phyloP scores from a whole-genome alignment of 1,140 invertebrate genomes.

The Drosophila repletoides region DNA sequence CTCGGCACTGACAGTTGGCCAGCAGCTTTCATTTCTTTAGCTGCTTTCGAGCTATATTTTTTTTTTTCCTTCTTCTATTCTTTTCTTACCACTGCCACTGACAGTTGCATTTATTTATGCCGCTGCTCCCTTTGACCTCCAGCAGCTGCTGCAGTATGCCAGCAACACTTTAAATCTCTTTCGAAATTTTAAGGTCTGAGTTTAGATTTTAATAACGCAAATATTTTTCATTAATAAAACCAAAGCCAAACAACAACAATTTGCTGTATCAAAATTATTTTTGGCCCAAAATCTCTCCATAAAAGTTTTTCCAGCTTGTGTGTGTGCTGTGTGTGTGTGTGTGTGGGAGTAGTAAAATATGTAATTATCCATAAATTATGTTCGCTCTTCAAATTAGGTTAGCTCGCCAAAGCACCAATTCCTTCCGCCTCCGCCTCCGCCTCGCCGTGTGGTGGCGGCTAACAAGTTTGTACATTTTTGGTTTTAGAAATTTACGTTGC shows the following conservation, averaged over 20 bases:
- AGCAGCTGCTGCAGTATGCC: too few species aligned
- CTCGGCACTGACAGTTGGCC: slow-evolving; percentile 64
- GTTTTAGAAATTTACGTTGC: slow-evolving; percentile 39
- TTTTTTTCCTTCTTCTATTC: neutral
- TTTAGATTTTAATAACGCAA: slow-evolving; percentile 5
- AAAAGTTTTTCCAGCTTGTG: neutral
- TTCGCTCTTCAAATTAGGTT: slow-evolving; percentile 38
- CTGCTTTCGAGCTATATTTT: slow-evolving; percentile 9
- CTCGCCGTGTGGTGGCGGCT: neutral
- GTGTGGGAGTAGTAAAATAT: slow-evolving; percentile 45
- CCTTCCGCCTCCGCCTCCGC: neutral
- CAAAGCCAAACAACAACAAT: slow-evolving; percentile 29
- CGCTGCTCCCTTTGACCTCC: slow-evolving; percentile 22
- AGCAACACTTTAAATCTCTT: too few species aligned
- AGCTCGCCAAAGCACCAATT: neutral
- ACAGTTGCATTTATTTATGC: slow-evolving; percentile 71
- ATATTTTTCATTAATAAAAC: slow-evolving; percentile 57
- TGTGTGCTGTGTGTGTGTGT: neutral
- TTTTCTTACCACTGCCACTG: slow-evolving; percentile 33
- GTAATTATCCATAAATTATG: slow-evolving; percentile 60
- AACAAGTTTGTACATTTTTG: slow-evolving; percentile 47
- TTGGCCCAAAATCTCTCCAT: slow-evolving; percentile 9
- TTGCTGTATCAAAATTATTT: slow-evolving; percentile 15
- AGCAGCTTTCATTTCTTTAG: slow-evolving; percentile 44
- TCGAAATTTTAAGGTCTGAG: slow-evolving; percentile 22